Evolutionary conservation across 2,113 vertebrate genomes (phyloP).

Genomic region (Polyodon spathula): DNA sequence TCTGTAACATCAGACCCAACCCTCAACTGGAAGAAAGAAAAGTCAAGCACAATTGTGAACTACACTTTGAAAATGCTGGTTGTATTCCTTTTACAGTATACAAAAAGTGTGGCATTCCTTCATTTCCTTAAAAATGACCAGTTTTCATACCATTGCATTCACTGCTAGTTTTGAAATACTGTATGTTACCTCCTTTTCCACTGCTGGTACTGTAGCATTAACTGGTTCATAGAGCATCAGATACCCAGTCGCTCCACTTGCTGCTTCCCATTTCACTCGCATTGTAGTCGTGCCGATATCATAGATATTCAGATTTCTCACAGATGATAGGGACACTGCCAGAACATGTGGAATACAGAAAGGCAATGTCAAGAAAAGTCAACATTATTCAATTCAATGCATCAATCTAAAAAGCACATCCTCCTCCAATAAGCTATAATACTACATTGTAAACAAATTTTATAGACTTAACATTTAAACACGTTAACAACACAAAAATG

Average conservation of each 20-base stretch:
- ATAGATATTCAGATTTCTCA: constrained; percentile 63
- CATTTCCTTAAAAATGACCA: constrained; percentile 25
- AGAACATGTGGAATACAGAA: constrained; percentile 2
- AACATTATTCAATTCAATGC: too few relatives aligned
- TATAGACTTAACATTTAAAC: neutral
- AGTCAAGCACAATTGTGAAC: constrained; percentile 9
- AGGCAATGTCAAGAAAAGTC: too few relatives aligned
- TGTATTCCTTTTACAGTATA: constrained; percentile 20
- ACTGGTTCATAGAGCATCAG: constrained; percentile 59
- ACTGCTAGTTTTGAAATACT: neutral
- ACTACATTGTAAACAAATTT: too few relatives aligned
- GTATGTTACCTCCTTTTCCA: constrained; percentile 67
- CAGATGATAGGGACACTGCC: constrained; percentile 68
- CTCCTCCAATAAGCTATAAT: too few relatives aligned
- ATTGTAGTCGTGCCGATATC: constrained; percentile 70
- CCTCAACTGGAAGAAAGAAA: constrained; percentile 55
- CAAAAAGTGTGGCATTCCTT: constrained; percentile 9
- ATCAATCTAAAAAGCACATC: too few relatives aligned
- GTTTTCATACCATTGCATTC: constrained; percentile 21
- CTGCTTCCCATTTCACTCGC: constrained; percentile 72
- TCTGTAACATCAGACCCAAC: constrained; percentile 57
- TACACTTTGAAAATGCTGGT: constrained; percentile 18
- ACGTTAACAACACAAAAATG: neutral
- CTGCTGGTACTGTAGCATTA: constrained; percentile 54
- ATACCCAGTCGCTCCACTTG: constrained; percentile 71